Percentiles rank a stretch among this genome's conserved stretches.
These are phyloP conservation scores for Pseudobourletiella spinata DNA, from an alignment of 1,140 invertebrate genomes.

Conservation along the genomic window DNA sequence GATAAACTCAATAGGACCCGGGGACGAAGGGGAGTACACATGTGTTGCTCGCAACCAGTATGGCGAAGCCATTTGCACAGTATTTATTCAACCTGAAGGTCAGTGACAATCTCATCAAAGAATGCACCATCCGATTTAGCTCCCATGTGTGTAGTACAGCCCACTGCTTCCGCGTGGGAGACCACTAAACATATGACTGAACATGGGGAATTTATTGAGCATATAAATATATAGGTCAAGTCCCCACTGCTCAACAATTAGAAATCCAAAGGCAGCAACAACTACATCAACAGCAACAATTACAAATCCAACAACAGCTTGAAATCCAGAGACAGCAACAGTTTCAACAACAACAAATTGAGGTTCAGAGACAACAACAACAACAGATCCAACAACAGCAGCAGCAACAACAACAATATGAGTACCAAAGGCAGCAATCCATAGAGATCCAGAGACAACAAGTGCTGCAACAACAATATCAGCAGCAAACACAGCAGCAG, in stretches of 20 bases:
- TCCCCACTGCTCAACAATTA: slow-evolving; percentile 1
- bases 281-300: slow-evolving; percentile 18
- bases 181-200: too few species aligned
- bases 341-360: slow-evolving; percentile 44
- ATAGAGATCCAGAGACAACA: slow-evolving; percentile 5
- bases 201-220: too few species aligned
- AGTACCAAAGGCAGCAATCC: slow-evolving; percentile 6
- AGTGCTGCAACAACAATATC: slow-evolving; percentile 8
- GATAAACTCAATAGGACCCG: slow-evolving; percentile 82
- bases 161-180: too few species aligned
- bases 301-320: slow-evolving; percentile 22
- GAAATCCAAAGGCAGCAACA: slow-evolving; percentile 18
- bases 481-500: slow-evolving; percentile 3
- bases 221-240: too few species aligned
- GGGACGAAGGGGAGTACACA: slow-evolving; percentile 91
- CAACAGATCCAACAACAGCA: slow-evolving; percentile 19
- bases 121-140: too few species aligned
- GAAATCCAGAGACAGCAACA: slow-evolving; percentile 14
- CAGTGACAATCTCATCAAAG: too few species aligned
- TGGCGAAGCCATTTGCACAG: slow-evolving; percentile 86
- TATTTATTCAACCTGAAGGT: slow-evolving; percentile 89
- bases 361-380: slow-evolving; percentile 35
- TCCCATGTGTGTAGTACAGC: too few species aligned
- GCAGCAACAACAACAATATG: slow-evolving; percentile 23
- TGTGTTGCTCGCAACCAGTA: slow-evolving; percentile 75